Base-by-base conservation (phyloP, 1,140 invertebrate genomes). In the Hycleus phaleratus region DNA sequence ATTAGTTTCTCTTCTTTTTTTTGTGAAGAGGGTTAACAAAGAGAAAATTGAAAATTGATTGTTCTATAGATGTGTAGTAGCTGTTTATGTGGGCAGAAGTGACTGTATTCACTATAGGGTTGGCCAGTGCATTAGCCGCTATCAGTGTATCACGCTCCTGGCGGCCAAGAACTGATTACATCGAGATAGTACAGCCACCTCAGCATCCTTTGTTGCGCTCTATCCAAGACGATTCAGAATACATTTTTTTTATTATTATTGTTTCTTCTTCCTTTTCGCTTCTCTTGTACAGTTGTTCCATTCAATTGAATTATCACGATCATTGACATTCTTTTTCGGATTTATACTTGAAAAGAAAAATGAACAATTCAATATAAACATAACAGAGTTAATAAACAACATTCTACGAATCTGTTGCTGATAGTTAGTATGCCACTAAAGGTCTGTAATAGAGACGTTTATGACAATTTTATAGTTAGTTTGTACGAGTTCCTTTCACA, bases 391-490 rank as follows among this genome's bases (percentile, higher is more conserved):
- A 56, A 56, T 56, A 56, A 56, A 56, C 43, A 32, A 40, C 48
- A 49, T 57, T 57, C 56, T 38, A 46, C 39, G 56, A 57, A 57
- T 49, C 49, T 49, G 56, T 57, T 57, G 56, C 46, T 44, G 56
- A 49, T 57, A 50, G 48, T 57, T 57, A 57, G 56, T 57, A 57
- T 57, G 48, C 56, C 42, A 57, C 40, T 50, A 57, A 46, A 50
- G 42, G 47, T 44, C 47, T 57, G 49, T 57, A 58, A 62, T 62
- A 62, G 60, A 62, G 60, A 59, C 60, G 57, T 62, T 62, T 62
- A 62, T 53, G 60, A 62, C 58, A 56, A 62, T 62, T 62, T 62
- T 62, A 62, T 62, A 49, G 54, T 52, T 55, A 50, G 45, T 38
- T 56, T 49, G 56, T 57, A 50, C 56, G 56, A 55, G 47, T 57